Conservation (phyloP, 2,888 invertebrate species). For the Limnephilus marmoratus region DNA sequence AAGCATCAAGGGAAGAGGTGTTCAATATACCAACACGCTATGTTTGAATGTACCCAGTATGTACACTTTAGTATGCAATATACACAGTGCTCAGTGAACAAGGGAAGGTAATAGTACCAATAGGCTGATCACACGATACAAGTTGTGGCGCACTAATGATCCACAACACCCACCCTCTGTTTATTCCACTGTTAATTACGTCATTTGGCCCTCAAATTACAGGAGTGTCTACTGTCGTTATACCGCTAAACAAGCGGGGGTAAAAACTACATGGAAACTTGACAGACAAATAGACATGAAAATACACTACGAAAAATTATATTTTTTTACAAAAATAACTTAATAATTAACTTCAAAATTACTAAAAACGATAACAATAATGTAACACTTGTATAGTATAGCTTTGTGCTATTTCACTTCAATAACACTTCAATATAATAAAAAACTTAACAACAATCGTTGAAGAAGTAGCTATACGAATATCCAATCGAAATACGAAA, state of each 20-base stretch:
- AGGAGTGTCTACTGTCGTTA: slow-evolving; percentile 4
- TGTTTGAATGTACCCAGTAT: not conserved
- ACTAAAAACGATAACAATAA: no score
- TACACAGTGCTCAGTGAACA: not conserved
- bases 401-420: no score
- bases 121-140: slow-evolving; percentile 21
- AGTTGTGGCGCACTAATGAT: slow-evolving; percentile 22
- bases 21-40: not conserved
- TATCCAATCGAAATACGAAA: no score
- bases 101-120: not conserved
- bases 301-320: not conserved
- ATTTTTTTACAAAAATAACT: no score
- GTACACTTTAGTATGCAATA: not conserved
- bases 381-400: no score
- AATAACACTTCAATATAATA: no score
- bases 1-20: not conserved
- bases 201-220: slow-evolving; percentile 41
- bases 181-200: slow-evolving; percentile 36
- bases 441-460: no score
- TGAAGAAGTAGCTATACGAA: no score
- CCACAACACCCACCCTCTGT: slow-evolving; percentile 14
- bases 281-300: not conserved
- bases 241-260: slow-evolving; percentile 3
- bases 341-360: no score
- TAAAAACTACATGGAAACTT: not conserved